Conservation (phyloP, 2,113 vertebrate genomes). For the Trachemys scripta region DNA sequence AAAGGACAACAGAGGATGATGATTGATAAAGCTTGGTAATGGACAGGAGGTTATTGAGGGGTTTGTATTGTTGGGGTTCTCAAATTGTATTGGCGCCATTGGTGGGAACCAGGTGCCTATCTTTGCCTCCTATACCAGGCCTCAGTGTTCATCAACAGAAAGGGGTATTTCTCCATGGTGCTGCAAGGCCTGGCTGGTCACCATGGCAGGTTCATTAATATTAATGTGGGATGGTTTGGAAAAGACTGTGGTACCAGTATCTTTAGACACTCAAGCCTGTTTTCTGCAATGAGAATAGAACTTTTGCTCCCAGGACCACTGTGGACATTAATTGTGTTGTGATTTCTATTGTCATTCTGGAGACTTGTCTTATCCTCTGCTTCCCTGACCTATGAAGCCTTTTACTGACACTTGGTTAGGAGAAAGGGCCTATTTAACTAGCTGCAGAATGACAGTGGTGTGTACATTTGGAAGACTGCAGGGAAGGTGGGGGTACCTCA, state of each 20-base stretch:
- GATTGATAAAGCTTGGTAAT: neutral
- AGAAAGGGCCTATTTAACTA: neutral
- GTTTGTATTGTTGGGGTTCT: neutral
- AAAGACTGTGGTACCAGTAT: neutral
- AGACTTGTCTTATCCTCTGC: neutral
- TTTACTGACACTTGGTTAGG: neutral
- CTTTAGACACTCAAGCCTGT: neutral
- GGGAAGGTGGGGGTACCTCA: neutral
- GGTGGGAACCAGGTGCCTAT: neutral
- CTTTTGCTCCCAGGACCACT: neutral
- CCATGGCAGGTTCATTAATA: neutral
- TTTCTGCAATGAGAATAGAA: neutral
- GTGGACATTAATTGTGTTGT: neutral
- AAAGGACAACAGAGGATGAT: neutral
- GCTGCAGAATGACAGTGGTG: neutral
- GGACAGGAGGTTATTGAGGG: neutral
- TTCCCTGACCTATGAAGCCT: neutral
- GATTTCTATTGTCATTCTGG: neutral
- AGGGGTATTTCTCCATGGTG: neutral
- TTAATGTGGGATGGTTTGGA: neutral
- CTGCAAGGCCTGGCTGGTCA: neutral
- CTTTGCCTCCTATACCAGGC: neutral
- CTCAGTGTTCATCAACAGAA: neutral
- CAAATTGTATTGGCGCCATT: neutral
- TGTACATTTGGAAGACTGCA: neutral